phyloP scores from a whole-genome alignment of 1,140 invertebrate species.

The Telenomus remus region DNA sequence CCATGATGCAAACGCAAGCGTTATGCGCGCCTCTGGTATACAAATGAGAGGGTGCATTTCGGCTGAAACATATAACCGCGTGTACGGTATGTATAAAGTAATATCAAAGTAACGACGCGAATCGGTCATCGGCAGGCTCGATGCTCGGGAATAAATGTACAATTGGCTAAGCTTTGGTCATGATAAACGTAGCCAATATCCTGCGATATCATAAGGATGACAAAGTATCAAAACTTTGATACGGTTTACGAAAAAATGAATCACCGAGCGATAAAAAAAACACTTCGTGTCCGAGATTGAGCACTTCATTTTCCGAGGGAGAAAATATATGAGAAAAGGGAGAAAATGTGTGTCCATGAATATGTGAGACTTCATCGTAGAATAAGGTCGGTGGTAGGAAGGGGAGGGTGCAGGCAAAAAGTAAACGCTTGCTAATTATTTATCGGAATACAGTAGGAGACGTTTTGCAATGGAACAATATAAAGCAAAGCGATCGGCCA shows the following conservation, averaged over 20 bases:
- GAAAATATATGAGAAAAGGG: too few species aligned
- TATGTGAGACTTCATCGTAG: too few species aligned
- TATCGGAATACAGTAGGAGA: constrained; percentile 3
- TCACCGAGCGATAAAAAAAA: constrained; percentile 3
- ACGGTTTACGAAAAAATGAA: constrained; percentile 12
- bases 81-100: too few species aligned
- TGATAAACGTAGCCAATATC: constrained; percentile 27
- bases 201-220: constrained; percentile 24
- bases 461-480: too few species aligned
- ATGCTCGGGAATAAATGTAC: not conserved
- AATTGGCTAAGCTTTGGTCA: constrained; percentile 9
- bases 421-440: not conserved
- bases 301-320: too few species aligned
- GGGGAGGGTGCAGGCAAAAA: too few species aligned
- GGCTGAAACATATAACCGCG: not conserved
- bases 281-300: too few species aligned
- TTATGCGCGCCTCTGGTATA: not conserved
- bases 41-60: constrained; percentile 15
- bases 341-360: too few species aligned
- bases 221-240: constrained; percentile 21
- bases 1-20: constrained; percentile 16
- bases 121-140: not conserved
- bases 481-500: constrained; percentile 7
- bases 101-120: too few species aligned
- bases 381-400: too few species aligned